These are phyloP conservation scores for Campodea augens DNA, from an alignment of 1,140 invertebrate genomes.

Conservation along the genomic window DNA sequence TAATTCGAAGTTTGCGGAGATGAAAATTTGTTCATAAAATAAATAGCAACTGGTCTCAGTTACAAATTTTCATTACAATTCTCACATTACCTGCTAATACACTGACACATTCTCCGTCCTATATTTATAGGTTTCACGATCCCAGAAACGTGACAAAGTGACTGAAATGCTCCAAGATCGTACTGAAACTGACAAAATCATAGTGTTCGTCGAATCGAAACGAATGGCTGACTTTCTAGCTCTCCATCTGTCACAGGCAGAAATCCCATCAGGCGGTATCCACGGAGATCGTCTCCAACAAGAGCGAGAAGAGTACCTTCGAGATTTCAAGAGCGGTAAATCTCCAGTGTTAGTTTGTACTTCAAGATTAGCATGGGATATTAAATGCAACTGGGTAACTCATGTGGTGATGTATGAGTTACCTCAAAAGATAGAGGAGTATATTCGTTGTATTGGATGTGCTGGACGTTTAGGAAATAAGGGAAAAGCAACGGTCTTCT, in stretches of 20 bases:
- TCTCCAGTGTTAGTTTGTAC: conserved; percentile 73
- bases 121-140: no score
- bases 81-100: no score
- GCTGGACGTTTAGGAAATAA: conserved; percentile 84
- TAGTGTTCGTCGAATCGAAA: conserved; percentile 84
- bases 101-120: no score
- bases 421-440: conserved; percentile 72
- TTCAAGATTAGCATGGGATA: conserved; percentile 74
- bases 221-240: conserved; percentile 76
- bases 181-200: conserved; percentile 33
- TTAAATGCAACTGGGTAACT: conserved; percentile 60
- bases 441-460: conserved; percentile 86
- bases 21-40: no score
- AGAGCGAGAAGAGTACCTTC: conserved; percentile 70
- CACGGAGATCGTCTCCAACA: conserved; percentile 79
- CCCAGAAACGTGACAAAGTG: conserved; percentile 56
- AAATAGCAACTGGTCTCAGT: no score
- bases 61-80: no score
- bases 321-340: conserved; percentile 54
- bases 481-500: conserved; percentile 78
- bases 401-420: conserved; percentile 88
- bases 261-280: conserved; percentile 63
- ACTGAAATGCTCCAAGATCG: conserved; percentile 42
- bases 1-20: no score
- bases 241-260: conserved; percentile 42